Percentiles rank a stretch among this genome's conserved stretches.
These are phyloP conservation scores for Ailuropoda melanoleuca DNA, from an alignment of 2,113 vertebrate genomes.

Conservation along the genomic window DNA sequence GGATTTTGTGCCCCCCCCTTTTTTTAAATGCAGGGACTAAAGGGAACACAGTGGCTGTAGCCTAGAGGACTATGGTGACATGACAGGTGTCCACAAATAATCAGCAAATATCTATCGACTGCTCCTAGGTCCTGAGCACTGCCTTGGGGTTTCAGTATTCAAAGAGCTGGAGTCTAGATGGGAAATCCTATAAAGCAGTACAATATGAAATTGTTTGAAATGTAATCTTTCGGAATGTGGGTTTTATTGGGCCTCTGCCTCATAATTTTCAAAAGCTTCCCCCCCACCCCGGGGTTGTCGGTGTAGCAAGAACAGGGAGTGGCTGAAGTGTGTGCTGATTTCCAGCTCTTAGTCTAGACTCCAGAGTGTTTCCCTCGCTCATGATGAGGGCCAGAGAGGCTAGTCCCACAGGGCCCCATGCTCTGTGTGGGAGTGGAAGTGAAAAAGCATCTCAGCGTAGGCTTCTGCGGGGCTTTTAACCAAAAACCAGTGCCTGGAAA, in stretches of 20 bases:
- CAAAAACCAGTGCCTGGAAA: not conserved
- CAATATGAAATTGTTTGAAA: not conserved
- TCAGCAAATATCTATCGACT: not conserved
- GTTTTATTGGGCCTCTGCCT: not conserved
- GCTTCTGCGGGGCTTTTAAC: not conserved
- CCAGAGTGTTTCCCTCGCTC: fast-evolving
- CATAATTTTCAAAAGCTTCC: not conserved
- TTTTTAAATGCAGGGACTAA: not conserved
- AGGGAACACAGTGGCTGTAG: not conserved
- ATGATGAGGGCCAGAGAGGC: no score
- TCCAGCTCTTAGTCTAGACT: not conserved
- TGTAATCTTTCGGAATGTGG: not conserved
- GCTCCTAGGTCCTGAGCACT: not conserved
- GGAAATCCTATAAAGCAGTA: not conserved
- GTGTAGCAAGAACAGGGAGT: not conserved
- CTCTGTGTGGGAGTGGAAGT: not conserved
- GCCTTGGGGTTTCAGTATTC: not conserved
- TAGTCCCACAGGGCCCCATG: not conserved
- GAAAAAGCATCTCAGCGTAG: not conserved
- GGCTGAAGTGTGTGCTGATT: not conserved
- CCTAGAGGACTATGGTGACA: fast-evolving
- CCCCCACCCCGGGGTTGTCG: not conserved
- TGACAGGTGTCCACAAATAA: not conserved
- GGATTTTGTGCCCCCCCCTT: not conserved
- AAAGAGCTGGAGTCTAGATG: not conserved